Conservation (phyloP, 1,140 invertebrate genomes). For the Lepidurus couesii region DNA sequence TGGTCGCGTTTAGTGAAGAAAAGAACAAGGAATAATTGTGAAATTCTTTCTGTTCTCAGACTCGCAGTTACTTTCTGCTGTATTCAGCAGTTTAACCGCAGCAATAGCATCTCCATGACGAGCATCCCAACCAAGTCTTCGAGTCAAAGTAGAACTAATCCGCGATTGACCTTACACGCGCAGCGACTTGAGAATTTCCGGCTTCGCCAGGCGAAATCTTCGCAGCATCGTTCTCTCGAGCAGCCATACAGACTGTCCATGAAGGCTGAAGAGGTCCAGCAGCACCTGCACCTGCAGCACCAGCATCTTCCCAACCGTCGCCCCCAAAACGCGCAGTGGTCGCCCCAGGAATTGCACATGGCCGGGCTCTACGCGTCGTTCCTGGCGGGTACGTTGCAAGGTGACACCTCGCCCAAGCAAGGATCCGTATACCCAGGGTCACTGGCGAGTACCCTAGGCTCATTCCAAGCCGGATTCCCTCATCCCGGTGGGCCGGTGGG, state of each 20-base stretch:
- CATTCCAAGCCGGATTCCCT: not conserved
- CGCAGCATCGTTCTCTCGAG: not conserved
- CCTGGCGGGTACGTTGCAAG: conserved; percentile 1
- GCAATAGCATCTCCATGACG: not conserved
- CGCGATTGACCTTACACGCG: not conserved
- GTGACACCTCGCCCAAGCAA: conserved; percentile 29
- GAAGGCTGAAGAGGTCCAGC: conserved; percentile 17
- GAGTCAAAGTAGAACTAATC: not conserved
- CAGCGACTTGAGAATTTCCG: not conserved
- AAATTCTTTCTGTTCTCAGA: too few species aligned
- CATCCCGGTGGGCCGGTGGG: not conserved
- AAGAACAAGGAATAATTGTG: too few species aligned
- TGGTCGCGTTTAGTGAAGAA: too few species aligned
- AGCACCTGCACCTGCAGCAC: conserved; percentile 7
- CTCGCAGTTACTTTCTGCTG: too few species aligned
- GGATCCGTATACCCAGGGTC: conserved; percentile 28
- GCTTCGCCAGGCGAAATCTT: not conserved
- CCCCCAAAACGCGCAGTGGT: not conserved
- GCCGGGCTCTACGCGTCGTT: conserved; percentile 4
- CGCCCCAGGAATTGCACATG: conserved; percentile 7
- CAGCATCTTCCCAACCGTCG: not conserved
- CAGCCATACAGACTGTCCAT: conserved; percentile 12
- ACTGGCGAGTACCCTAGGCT: not conserved
- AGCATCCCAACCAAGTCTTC: not conserved
- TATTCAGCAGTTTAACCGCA: not conserved